Evolutionary conservation across 2,888 invertebrate species (phyloP), one percentile per base, ranked within the genome.

Genomic region (Agonopterix arenella): DNA sequence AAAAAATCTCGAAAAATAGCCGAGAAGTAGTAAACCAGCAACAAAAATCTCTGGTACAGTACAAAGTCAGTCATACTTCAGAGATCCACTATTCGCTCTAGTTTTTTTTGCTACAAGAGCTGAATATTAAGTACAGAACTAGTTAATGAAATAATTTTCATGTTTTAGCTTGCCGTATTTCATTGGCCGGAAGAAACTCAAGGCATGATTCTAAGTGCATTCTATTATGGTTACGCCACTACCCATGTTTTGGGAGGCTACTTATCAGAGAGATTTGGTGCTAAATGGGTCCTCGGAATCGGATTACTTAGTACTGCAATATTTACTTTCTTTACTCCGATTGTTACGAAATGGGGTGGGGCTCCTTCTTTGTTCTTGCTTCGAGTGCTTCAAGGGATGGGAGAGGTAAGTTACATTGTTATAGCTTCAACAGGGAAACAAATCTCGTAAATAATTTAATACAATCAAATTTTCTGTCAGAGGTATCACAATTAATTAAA

Each of bases 231-330:
- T 0, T 96, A 96, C 73, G 92, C 96, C 8, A 74, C 95, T 0
- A 96, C 96, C 0, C 96, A 96, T 72, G 83, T 97, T 4, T 96
- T 96, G 0, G 97, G 96, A 16, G 97, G 96, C 41, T 91, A 94
- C 58, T 73, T 97, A 48, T 94, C 96, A 0, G 95, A 95, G 61
- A 93, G 90, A 62, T 94, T 94, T 56, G 97, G 97, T 16, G 97
- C 96, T 8, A 97, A 97, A 81, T 94, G 95, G 90, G 92, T 95
- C 0, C 85, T 96, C n/a, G 95, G 95, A 0, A 67, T 95, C 45
- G 97, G 97, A 10, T 92, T 97, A 36, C 82, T 97, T 1, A 93
- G 93, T 36, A 96, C 96, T 0, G 95, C 96, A 0, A 62, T 96
- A 2, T 94, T 97, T 59, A 96, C 96, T 0, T 80, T 97, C 45